phyloP scores from a whole-genome alignment of 2,113 vertebrate species.

The Cheirogaleus medius region DNA sequence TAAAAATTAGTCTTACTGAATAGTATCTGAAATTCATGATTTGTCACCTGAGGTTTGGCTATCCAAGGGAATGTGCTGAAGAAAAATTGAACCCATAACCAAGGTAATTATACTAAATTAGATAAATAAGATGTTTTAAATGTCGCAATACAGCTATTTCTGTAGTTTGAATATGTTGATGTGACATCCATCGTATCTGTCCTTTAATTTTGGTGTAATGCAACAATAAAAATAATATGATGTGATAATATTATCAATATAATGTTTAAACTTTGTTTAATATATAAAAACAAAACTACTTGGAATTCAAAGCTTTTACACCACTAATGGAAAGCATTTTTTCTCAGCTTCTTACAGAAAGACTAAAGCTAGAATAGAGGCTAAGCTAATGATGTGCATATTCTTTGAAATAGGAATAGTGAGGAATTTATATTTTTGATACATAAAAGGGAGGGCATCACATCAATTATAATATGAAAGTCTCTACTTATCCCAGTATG shows the following conservation, averaged over 20 bases:
- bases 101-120: neutral
- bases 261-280: constrained; percentile 5
- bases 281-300: neutral
- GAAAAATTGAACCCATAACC: neutral
- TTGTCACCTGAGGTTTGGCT: neutral
- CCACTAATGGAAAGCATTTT: neutral
- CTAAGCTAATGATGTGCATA: neutral
- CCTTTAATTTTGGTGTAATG: neutral
- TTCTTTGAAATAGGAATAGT: neutral
- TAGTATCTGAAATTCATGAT: neutral
- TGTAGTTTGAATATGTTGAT: neutral
- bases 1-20: constrained; percentile 9
- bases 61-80: neutral
- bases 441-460: constrained; percentile 7
- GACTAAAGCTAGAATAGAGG: neutral
- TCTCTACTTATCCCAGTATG: neutral
- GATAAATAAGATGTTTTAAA: neutral
- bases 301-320: neutral
- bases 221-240: neutral
- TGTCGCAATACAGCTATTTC: neutral
- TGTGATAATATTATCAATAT: neutral
- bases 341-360: neutral
- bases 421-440: neutral
- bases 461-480: neutral
- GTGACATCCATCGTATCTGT: neutral